These are phyloP conservation scores for Seira ritae DNA, from an alignment of 2,888 invertebrate genomes.

Conservation along the genomic window DNA sequence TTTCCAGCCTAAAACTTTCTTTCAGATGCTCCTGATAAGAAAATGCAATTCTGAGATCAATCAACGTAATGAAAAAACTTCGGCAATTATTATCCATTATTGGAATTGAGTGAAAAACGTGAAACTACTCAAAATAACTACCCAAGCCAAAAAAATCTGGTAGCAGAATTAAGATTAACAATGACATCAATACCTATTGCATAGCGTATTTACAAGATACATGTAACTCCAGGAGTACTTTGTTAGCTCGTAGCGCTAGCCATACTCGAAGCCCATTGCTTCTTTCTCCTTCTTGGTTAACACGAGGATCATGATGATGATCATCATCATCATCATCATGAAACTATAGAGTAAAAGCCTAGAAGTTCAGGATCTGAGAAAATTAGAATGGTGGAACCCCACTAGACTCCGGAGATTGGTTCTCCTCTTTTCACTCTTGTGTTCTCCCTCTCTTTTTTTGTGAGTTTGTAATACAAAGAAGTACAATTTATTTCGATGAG, in stretches of 20 bases:
- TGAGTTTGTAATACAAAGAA: slow-evolving; percentile 66
- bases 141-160: background rate
- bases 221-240: too few relatives aligned
- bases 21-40: too few relatives aligned
- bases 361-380: slow-evolving; percentile 50
- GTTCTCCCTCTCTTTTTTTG: slow-evolving; percentile 25
- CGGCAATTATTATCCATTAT: slow-evolving; percentile 53
- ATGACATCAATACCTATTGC: background rate
- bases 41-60: slow-evolving; percentile 25
- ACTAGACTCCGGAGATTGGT: slow-evolving; percentile 66
- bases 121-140: slow-evolving; percentile 27
- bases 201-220: background rate
- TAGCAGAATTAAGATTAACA: background rate
- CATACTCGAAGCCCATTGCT: background rate
- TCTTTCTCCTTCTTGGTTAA: background rate
- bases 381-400: slow-evolving; percentile 61
- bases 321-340: too few relatives aligned
- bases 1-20: too few relatives aligned
- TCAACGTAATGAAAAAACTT: slow-evolving; percentile 63
- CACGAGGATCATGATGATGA: background rate
- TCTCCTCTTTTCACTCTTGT: slow-evolving; percentile 45
- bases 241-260: too few relatives aligned
- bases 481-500: slow-evolving; percentile 67
- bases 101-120: slow-evolving; percentile 31
- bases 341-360: slow-evolving; percentile 32